Evolutionary conservation across 2,797 vertebrate genomes (phyloP).

Genomic region (Ciconia nigra): DNA sequence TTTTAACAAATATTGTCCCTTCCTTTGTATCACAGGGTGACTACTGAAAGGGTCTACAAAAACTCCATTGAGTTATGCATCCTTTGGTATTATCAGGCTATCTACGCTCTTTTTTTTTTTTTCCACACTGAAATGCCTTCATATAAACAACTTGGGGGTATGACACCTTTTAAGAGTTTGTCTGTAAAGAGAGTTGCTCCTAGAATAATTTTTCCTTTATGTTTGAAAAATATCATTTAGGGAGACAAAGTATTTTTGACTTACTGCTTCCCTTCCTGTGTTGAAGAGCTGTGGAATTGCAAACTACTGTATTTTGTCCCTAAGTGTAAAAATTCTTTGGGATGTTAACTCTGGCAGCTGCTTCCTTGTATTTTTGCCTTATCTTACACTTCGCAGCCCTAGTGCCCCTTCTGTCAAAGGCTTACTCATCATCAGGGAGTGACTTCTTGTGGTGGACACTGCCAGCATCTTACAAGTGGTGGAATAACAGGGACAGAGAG

Average conservation of each 20-base stretch:
- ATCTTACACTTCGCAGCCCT: neutral
- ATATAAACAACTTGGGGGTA: neutral
- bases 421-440: accelerated
- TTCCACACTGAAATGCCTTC: neutral
- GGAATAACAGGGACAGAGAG: neutral
- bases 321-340: neutral
- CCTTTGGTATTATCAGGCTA: neutral
- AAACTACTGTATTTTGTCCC: neutral
- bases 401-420: neutral
- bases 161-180: neutral
- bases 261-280: neutral
- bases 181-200: neutral
- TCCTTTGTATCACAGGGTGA: accelerated
- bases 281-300: neutral
- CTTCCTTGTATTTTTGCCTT: neutral
- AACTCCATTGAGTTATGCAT: neutral
- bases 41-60: neutral
- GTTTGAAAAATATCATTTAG: neutral
- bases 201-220: neutral
- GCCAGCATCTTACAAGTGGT: neutral
- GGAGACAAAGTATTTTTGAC: neutral
- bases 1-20: neutral
- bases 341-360: neutral
- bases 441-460: neutral
- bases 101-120: neutral